phyloP scores from a whole-genome alignment of 2,113 vertebrate species.

The Ceyx cyanopectus region DNA sequence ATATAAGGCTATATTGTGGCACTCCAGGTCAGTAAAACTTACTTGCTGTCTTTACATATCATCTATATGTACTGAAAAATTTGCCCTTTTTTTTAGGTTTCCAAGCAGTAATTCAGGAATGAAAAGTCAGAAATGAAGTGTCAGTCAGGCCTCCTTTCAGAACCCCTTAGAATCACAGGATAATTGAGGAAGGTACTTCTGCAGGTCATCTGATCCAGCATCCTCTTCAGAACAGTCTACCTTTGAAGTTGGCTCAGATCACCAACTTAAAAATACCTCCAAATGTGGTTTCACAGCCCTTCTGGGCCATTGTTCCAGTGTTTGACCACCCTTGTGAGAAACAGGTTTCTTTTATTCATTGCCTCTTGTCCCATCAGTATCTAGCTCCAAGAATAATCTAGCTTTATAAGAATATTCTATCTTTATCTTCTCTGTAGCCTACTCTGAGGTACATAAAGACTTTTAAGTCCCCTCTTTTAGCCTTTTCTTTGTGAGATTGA shows the following conservation, averaged over 20 bases:
- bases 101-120: background rate
- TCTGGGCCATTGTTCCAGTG: background rate
- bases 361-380: background rate
- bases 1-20: background rate
- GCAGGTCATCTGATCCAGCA: background rate
- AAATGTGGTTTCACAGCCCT: background rate
- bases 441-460: background rate
- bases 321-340: background rate
- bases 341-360: background rate
- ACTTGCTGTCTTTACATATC: background rate
- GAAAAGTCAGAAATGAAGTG: background rate
- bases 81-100: background rate
- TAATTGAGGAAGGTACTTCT: background rate
- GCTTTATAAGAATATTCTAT: background rate
- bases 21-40: background rate
- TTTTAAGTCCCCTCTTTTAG: background rate
- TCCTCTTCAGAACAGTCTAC: background rate
- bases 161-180: background rate
- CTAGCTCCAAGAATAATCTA: background rate
- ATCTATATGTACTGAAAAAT: background rate
- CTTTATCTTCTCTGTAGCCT: background rate
- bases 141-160: background rate
- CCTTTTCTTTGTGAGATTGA: background rate
- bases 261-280: background rate
- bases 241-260: background rate